These are phyloP conservation scores for Corythornis vintsioides DNA, from an alignment of 2,113 vertebrate species.

Conservation along the genomic window DNA sequence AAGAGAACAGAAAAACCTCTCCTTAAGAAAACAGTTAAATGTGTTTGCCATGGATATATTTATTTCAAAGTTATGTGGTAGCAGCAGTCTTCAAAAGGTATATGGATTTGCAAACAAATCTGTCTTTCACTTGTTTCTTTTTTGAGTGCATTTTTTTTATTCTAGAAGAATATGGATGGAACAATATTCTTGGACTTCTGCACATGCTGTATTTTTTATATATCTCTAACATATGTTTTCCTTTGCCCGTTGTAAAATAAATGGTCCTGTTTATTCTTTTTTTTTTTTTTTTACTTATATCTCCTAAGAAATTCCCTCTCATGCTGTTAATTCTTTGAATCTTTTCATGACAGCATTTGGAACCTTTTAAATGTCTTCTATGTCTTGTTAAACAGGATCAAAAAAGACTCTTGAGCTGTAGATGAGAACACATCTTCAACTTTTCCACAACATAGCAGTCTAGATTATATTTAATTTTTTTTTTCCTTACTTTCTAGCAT, in stretches of 20 bases:
- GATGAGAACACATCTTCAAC: background rate
- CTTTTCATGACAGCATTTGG: slow-evolving; percentile 33
- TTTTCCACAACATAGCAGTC: slow-evolving; percentile 15
- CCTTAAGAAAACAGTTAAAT: background rate
- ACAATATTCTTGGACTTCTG: background rate
- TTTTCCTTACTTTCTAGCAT: background rate
- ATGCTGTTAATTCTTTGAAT: slow-evolving; percentile 34
- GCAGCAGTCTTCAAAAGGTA: background rate
- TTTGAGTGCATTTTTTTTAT: background rate
- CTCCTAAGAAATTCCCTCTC: slow-evolving; percentile 50
- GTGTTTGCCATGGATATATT: background rate
- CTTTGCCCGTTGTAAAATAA: slow-evolving; percentile 59
- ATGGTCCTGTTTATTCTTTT: slow-evolving; percentile 49
- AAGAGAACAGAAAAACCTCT: background rate
- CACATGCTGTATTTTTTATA: background rate
- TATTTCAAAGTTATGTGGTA: background rate
- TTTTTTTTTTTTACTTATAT: slow-evolving; percentile 25
- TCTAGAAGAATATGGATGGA: background rate
- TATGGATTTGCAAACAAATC: background rate
- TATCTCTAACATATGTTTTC: slow-evolving; percentile 43
- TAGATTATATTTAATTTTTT: background rate
- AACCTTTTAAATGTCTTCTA: slow-evolving; percentile 36
- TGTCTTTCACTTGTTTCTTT: slow-evolving; percentile 1
- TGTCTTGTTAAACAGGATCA: slow-evolving; percentile 42
- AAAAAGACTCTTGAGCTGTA: slow-evolving; percentile 14